phyloP scores from a whole-genome alignment of 2,113 vertebrate genomes.

The Melanocharis versteri region DNA sequence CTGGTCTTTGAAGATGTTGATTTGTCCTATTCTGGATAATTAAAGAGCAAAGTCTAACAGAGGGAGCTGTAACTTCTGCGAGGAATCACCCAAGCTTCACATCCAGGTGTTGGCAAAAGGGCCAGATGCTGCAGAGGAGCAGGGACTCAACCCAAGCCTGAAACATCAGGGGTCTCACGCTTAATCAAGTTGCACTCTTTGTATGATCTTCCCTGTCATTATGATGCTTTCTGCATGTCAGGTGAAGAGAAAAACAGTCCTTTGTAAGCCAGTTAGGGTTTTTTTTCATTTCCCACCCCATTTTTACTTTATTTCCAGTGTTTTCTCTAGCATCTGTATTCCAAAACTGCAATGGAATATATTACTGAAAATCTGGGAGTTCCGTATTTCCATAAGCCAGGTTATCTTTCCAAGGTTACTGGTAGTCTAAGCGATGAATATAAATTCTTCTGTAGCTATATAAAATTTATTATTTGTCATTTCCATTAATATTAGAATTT shows the following conservation, averaged over 20 bases:
- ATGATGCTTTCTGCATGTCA: not conserved
- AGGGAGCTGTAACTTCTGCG: not conserved
- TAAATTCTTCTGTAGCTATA: not conserved
- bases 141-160: not conserved
- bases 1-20: not conserved
- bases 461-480: slow-evolving; percentile 32
- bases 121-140: not conserved
- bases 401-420: not conserved
- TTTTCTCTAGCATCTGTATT: not conserved
- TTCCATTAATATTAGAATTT: not conserved
- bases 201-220: not conserved
- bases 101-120: not conserved
- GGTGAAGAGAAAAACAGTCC: not conserved
- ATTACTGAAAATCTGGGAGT: not conserved
- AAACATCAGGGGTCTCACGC: not conserved
- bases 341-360: not conserved
- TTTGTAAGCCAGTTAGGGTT: not conserved
- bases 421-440: not conserved
- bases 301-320: not conserved
- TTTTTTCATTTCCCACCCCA: not conserved
- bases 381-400: not conserved
- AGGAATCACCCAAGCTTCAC: not conserved
- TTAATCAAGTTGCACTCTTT: not conserved
- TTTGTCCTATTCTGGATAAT: not conserved
- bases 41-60: not conserved